Conservation (phyloP, 2,888 invertebrate genomes). For the Epinotia brunnichana region DNA sequence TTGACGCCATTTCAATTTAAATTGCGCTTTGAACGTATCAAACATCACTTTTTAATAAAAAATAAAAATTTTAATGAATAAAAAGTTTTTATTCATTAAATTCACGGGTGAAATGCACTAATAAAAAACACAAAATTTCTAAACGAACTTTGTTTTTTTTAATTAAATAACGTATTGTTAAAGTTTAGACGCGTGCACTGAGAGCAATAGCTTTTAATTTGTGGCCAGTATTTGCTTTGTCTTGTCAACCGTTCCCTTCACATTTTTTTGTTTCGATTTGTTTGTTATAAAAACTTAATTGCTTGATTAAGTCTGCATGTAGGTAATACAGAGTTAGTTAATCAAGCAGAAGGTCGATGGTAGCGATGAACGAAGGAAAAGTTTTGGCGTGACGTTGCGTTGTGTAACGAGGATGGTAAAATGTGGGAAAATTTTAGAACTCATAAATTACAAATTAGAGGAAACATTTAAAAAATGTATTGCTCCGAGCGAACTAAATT, state of each 20-base stretch:
- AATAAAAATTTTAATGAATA: neutral
- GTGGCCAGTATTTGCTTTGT: conserved; percentile 45
- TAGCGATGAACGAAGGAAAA: conserved; percentile 19
- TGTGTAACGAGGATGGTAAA: neutral
- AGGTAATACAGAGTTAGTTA: too few species aligned
- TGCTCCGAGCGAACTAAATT: too few species aligned
- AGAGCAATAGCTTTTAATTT: conserved; percentile 61
- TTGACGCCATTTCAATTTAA: conserved; percentile 77
- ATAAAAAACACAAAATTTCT: neutral
- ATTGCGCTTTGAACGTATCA: conserved; percentile 59
- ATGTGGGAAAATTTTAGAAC: too few species aligned
- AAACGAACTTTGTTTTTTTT: neutral
- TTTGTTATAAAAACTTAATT: conserved; percentile 49
- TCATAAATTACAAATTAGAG: too few species aligned
- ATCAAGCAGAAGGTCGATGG: conserved; percentile 27
- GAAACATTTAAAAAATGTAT: too few species aligned
- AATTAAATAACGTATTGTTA: conserved; percentile 41
- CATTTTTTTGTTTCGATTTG: conserved; percentile 52
- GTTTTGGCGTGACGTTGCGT: neutral
- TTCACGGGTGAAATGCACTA: conserved; percentile 33
- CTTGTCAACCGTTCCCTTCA: conserved; percentile 60
- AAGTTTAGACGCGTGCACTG: conserved; percentile 58
- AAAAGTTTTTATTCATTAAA: conserved; percentile 35
- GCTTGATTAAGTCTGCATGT: conserved; percentile 20
- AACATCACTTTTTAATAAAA: conserved; percentile 56